These are phyloP conservation scores for Agraylea sexmaculata DNA, from an alignment of 1,140 invertebrate species.

Conservation along the genomic window DNA sequence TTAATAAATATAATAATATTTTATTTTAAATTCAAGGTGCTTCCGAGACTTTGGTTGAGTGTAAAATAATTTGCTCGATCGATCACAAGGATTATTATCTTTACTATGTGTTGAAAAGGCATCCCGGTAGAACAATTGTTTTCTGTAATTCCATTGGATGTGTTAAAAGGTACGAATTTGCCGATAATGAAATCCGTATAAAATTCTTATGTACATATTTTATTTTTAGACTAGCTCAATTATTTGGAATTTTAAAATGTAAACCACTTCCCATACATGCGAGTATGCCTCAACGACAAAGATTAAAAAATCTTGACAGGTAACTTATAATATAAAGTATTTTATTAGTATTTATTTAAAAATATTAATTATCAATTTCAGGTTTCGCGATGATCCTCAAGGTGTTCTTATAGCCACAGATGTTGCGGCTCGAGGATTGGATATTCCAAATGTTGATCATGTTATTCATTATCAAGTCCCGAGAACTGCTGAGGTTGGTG, in stretches of 20 bases:
- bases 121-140: conserved; percentile 84
- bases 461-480: conserved; percentile 98
- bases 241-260: conserved; percentile 70
- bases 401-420: conserved; percentile 91
- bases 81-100: conserved; percentile 87
- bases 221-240: conserved; percentile 53
- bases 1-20: conserved; percentile 1
- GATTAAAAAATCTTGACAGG: conserved; percentile 89
- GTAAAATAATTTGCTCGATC: conserved; percentile 60
- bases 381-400: conserved; percentile 64
- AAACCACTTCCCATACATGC: conserved; percentile 81
- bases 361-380: conserved; percentile 22
- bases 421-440: conserved; percentile 91
- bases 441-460: conserved; percentile 88
- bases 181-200: neutral
- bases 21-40: conserved; percentile 45
- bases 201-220: conserved; percentile 10
- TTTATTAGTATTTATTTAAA: neutral
- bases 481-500: conserved; percentile 74
- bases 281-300: conserved; percentile 87
- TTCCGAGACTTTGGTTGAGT: conserved; percentile 72
- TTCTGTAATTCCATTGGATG: conserved; percentile 96
- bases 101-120: conserved; percentile 80
- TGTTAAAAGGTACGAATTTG: conserved; percentile 54
- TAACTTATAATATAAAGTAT: conserved; percentile 23